Base-by-base conservation (phyloP, 2,888 invertebrate species). In the Cryptus viduatorius region DNA sequence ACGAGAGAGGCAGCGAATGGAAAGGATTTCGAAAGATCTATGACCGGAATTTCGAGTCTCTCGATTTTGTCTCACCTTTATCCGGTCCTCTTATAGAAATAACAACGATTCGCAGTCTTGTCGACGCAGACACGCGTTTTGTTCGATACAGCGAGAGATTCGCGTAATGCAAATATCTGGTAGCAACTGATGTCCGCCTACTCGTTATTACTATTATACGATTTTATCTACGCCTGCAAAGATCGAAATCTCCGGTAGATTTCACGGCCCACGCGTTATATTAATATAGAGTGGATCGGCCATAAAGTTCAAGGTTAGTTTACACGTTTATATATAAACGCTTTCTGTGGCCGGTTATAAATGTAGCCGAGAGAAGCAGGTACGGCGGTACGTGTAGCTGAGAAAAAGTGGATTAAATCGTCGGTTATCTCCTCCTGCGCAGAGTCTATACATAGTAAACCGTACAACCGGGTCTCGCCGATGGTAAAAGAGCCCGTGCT, bases 351-450 rank as follows among this genome's bases (percentile, higher is more conserved):
- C 42, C 12, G 73, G 84, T 84, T 79, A 81, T 84, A 84, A 81
- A 84, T 81, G 84, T 75, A 79, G 73, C 78, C 29, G 42, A 48
- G 69, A 67, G 71, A 1, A 37, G 65, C 65, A 65, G 75, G 67
- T 67, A 42, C 64, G 56, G n/a, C 19, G 59, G 56, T 71, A 78
- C 65, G 84, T 78, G 56, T 24, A 48, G 78, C 75, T 48, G 81
- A 81, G 84, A 84, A 84, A 84, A 84, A 84, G 84, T 84, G 84
- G 84, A 84, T 84, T 84, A 84, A 84, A 84, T 84, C 78, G 84
- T 78, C 48, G 81, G 64, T 65, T 84, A 78, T 80, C 73, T 84
- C 59, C 59, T 68, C 19, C n/a, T 50, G 71, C 31, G 46, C 24
- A 19, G 29, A 67, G 67, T 50, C 46, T 73, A 48, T 71, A 56